These are phyloP conservation scores for Mythimna vitellina DNA, from an alignment of 2,888 invertebrate genomes.

Conservation along the genomic window DNA sequence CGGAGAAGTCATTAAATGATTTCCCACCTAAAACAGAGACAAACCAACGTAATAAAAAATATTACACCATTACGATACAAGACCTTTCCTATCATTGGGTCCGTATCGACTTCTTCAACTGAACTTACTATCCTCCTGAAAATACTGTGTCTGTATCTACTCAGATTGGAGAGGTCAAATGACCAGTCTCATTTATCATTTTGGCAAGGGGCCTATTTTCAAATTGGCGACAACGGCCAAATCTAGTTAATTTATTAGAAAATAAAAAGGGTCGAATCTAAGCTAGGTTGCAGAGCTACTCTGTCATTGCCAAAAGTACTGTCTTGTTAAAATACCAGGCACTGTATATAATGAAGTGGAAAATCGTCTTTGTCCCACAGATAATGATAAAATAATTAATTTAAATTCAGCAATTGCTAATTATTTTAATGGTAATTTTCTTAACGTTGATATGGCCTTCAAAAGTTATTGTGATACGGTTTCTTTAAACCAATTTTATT, in stretches of 20 bases:
- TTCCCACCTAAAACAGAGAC: no score
- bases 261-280: not conserved
- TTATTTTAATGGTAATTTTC: constrained; percentile 32
- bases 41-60: no score
- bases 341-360: constrained; percentile 15
- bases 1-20: no score
- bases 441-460: constrained; percentile 16
- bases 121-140: no score
- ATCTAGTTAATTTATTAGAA: no score
- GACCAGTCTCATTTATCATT: not conserved
- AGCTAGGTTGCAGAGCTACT: not conserved
- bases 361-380: constrained; percentile 14
- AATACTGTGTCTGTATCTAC: no score
- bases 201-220: not conserved
- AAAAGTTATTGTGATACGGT: not conserved
- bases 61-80: no score
- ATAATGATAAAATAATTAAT: constrained; percentile 6
- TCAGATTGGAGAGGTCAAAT: not conserved
- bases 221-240: not conserved
- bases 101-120: no score
- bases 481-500: not conserved
- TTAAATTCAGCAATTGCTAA: constrained; percentile 21
- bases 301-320: not conserved
- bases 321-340: constrained; percentile 1
- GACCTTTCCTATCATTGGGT: no score